phyloP scores from a whole-genome alignment of 2,888 invertebrate species.

The Hyles lineata region DNA sequence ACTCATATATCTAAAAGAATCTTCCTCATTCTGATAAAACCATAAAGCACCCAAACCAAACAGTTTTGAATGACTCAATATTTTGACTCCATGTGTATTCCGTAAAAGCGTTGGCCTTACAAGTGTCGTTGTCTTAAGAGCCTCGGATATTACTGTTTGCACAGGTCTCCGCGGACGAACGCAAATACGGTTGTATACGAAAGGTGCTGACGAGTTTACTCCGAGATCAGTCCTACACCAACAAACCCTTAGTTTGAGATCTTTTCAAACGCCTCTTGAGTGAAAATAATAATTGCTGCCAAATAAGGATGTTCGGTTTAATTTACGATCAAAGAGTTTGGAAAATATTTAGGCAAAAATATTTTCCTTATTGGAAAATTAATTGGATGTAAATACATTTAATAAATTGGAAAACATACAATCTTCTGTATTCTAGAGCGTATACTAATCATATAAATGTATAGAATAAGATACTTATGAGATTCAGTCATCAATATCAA shows the following conservation, averaged over 20 bases:
- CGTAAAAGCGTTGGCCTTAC: conserved; percentile 34
- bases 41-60: no score
- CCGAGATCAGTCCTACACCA: conserved; percentile 52
- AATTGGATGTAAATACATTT: no score
- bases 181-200: conserved; percentile 66
- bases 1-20: no score
- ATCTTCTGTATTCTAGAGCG: no score
- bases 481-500: no score
- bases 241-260: conserved; percentile 29
- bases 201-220: conserved; percentile 60
- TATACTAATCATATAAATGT: no score
- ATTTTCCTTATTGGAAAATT: no score
- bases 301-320: conserved; percentile 21
- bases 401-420: no score
- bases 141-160: conserved; percentile 70
- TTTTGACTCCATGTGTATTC: not conserved
- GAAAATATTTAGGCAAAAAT: no score
- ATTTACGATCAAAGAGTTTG: conserved; percentile 37
- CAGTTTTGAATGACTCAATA: no score
- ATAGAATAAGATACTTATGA: no score
- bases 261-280: conserved; percentile 28
- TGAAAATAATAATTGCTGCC: conserved; percentile 32
- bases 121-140: conserved; percentile 52
- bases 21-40: no score
- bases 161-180: conserved; percentile 59